These are phyloP conservation scores for Subacronicta megacephala DNA, from an alignment of 2,888 invertebrate species.

Conservation along the genomic window DNA sequence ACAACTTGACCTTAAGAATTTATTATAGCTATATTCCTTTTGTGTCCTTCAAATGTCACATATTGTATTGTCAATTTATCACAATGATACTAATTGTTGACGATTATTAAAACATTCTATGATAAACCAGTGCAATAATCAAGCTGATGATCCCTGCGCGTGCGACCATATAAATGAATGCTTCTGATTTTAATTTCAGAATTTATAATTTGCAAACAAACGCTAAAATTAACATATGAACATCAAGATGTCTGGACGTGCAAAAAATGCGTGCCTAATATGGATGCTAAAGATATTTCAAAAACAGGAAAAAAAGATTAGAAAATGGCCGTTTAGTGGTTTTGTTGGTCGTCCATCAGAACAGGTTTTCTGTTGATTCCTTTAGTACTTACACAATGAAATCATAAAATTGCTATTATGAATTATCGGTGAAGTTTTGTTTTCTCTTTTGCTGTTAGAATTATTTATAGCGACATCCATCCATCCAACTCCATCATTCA, in stretches of 20 bases:
- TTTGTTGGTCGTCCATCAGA: conserved; percentile 17
- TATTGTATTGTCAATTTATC: conserved; percentile 28
- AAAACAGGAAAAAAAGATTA: conserved; percentile 41
- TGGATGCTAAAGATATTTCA: conserved; percentile 18
- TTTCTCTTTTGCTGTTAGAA: conserved; percentile 14
- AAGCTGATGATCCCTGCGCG: conserved; percentile 26
- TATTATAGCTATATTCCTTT: not conserved
- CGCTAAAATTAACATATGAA: conserved; percentile 11
- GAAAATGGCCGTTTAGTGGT: conserved; percentile 33
- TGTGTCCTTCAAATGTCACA: conserved; percentile 11
- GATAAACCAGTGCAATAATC: conserved; percentile 36
- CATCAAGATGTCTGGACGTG: conserved; percentile 11
- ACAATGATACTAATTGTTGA: conserved; percentile 37
- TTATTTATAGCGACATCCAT: not conserved
- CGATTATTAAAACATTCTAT: conserved; percentile 26
- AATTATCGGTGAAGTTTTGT: conserved; percentile 28
- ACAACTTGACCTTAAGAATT: not conserved
- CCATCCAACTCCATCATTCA: no score
- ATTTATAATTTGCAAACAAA: conserved; percentile 24
- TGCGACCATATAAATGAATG: conserved; percentile 1
- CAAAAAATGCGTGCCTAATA: conserved; percentile 23
- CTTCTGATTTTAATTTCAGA: conserved; percentile 6
- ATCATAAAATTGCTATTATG: conserved; percentile 48
- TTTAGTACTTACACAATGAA: conserved; percentile 47
- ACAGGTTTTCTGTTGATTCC: conserved; percentile 42